phyloP scores from a whole-genome alignment of 2,113 vertebrate species.

The Geococcyx californianus region DNA sequence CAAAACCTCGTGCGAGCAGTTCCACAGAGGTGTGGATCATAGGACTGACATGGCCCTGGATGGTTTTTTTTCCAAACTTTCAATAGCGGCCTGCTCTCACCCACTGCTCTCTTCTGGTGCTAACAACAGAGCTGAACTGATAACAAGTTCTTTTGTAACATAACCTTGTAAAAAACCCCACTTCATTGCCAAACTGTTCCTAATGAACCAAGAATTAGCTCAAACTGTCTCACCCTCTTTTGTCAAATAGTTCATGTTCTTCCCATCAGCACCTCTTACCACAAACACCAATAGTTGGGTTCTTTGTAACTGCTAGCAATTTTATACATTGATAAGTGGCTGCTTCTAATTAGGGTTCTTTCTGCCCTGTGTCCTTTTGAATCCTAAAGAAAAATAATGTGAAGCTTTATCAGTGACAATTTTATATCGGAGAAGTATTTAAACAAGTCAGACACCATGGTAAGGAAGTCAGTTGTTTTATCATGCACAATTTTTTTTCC shows the following conservation, averaged over 20 bases:
- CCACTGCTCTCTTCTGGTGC: not conserved
- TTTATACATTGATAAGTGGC: not conserved
- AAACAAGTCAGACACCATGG: not conserved
- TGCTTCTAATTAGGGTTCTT: not conserved
- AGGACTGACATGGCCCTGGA: not conserved
- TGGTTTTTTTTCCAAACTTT: not conserved
- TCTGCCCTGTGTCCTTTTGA: not conserved
- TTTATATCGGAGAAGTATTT: not conserved
- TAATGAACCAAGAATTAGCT: not conserved
- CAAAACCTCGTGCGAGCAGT: not conserved
- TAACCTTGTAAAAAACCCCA: not conserved
- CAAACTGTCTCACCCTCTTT: not conserved
- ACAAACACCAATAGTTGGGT: not conserved
- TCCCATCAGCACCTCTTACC: not conserved
- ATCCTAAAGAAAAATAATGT: not conserved
- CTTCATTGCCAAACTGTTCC: not conserved
- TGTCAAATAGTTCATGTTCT: not conserved
- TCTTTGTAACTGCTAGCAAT: not conserved
- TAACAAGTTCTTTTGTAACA: not conserved
- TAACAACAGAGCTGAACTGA: not conserved
- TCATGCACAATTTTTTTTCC: slow-evolving; percentile 1
- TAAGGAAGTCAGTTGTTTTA: not conserved
- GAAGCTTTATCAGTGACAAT: not conserved
- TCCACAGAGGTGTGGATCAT: not conserved
- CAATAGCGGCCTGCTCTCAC: not conserved